These are phyloP conservation scores for Oncorhynchus mykiss DNA, from an alignment of 2,113 vertebrate species.

Conservation along the genomic window DNA sequence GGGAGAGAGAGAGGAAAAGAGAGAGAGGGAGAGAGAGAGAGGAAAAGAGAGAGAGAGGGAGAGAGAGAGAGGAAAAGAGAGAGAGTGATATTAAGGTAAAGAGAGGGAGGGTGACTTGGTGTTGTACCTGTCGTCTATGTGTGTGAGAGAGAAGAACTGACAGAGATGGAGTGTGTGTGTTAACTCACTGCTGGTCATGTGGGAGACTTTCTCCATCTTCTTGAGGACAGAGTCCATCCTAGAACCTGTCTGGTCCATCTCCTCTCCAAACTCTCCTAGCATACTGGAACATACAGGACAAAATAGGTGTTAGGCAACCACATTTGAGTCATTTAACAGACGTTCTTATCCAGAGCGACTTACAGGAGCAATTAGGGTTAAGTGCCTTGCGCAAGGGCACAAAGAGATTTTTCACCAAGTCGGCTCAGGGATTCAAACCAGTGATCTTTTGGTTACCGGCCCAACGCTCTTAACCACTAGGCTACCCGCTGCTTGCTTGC, in stretches of 20 bases:
- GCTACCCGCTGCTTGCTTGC: neutral
- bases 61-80: neutral
- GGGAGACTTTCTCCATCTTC: slow-evolving; percentile 81
- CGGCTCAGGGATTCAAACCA: too few relatives aligned
- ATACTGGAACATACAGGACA: slow-evolving; percentile 62
- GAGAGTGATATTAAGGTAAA: neutral
- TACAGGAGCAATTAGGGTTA: neutral
- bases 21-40: too few relatives aligned
- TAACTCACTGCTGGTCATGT: slow-evolving; percentile 80
- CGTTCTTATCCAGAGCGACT: neutral
- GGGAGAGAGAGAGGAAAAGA: neutral
- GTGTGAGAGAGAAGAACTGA: neutral
- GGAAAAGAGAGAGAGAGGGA: too few relatives aligned
- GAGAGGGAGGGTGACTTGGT: neutral
- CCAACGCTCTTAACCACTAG: too few relatives aligned
- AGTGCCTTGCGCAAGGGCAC: too few relatives aligned
- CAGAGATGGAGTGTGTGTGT: neutral
- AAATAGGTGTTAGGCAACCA: neutral
- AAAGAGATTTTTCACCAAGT: too few relatives aligned
- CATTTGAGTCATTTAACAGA: neutral
- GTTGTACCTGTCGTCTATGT: neutral
- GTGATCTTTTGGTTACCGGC: too few relatives aligned
- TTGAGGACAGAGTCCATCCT: slow-evolving; percentile 79
- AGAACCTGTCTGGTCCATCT: slow-evolving; percentile 81
- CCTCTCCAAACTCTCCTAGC: slow-evolving; percentile 77